Base-by-base conservation (phyloP, 2,797 vertebrate genomes). In the Crocodylus rhombifer region DNA sequence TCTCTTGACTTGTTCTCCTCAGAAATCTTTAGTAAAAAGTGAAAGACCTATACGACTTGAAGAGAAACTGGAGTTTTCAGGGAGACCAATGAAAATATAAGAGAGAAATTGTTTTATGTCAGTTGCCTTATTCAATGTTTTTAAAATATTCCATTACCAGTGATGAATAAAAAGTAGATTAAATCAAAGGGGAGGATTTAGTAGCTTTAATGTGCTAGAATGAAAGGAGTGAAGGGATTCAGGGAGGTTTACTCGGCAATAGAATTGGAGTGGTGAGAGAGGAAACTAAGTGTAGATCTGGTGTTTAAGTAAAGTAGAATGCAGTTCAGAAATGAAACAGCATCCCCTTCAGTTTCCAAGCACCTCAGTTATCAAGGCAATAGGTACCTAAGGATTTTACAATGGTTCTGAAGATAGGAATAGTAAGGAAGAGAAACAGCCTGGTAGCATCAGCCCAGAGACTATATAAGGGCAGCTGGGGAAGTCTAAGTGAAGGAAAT, bases 161-260 rank as follows among this genome's bases (percentile, higher is more conserved):
- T 55, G 74, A 30, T 82, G 73, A 64, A 55, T 88, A 20, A 76
- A 12, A n/a, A 25, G 76, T 63, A 33, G 14, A 42, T 78, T 69
- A 58, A 86, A 80, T 88, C 57, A 82, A 93, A 87, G 26, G 21
- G 82, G 64, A 91, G 84, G 86, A 80, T 88, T 95, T 82, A 80
- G 55, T 58, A 76, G 76, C 67, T 33, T 67, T 67, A 67, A 18
- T 33, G 20, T 69, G 33, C 33, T 36, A 77, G 9, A 2, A 55
- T 83, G 85, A 86, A 89, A 86, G 78, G 17, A 90, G 86, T 15
- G 61, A 30, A 56, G 95, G 78, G 80, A 91, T 89, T 94, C 95
- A 94, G 94, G 76, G 82, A 80, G 88, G 91, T 94, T 95, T 92
- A 80, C 42, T 36, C 55, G 60, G 78, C 85, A 82, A 80, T 92